Percentiles rank a stretch among this genome's conserved stretches.
Conservation (phyloP, 2,797 vertebrate species). For the Xyrichtys novacula region DNA sequence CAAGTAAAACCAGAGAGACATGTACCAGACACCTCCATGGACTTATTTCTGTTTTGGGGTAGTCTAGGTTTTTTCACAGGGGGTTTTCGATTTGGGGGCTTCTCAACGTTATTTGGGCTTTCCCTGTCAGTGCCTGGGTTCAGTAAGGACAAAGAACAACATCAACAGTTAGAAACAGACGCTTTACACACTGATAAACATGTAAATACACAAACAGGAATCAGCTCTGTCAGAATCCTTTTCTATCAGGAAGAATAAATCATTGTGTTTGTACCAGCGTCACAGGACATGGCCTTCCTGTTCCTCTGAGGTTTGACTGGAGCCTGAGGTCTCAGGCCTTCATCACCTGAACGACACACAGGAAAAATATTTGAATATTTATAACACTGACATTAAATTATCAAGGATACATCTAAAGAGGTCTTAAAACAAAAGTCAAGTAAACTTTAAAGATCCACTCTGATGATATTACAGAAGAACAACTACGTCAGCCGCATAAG, state of each 20-base stretch:
- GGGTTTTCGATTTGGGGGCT: slow-evolving; percentile 85
- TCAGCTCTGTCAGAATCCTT: not conserved
- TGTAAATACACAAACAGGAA: slow-evolving; percentile 34
- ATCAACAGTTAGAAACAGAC: slow-evolving; percentile 68
- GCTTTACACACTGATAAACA: slow-evolving; percentile 49
- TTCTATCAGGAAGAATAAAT: not conserved
- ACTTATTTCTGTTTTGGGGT: slow-evolving; percentile 86
- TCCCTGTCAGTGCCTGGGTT: slow-evolving; percentile 84
- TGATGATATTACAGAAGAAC: too few species aligned
- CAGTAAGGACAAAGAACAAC: slow-evolving; percentile 73
- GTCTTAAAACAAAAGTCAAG: too few species aligned
- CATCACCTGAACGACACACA: slow-evolving; percentile 74
- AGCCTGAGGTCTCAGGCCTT: slow-evolving; percentile 82
- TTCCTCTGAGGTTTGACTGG: slow-evolving; percentile 91
- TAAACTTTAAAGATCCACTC: too few species aligned
- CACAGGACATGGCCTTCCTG: slow-evolving; percentile 90
- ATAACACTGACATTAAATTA: not conserved
- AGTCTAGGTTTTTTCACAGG: slow-evolving; percentile 87
- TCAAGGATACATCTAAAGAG: too few species aligned
- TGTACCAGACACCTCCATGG: slow-evolving; percentile 85
- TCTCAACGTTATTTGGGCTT: slow-evolving; percentile 85
- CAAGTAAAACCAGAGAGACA: slow-evolving; percentile 71
- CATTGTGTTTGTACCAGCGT: slow-evolving; percentile 78
- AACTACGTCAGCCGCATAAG: too few species aligned
- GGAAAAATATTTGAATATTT: not conserved